A percentile compares a stretch with the other conserved stretches of the same genome.
These are phyloP conservation scores for Trypoxylon attenuatum DNA, from an alignment of 2,888 invertebrate genomes.

Conservation along the genomic window DNA sequence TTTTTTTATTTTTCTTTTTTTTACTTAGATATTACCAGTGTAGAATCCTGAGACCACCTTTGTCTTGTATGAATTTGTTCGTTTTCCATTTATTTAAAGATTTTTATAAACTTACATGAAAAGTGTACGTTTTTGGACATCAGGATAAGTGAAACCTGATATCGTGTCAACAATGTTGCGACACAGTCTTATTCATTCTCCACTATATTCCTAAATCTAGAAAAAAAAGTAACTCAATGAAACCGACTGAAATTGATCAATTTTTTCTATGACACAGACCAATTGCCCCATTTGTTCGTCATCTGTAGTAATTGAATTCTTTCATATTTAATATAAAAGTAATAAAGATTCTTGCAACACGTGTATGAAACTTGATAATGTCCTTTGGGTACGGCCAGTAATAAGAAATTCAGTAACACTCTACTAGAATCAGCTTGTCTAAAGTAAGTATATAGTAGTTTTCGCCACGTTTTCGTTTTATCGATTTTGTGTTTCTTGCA, in stretches of 20 bases:
- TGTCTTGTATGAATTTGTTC: slow-evolving; percentile 31
- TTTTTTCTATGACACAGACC: slow-evolving; percentile 12
- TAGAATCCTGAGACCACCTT: slow-evolving; percentile 46
- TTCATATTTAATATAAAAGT: slow-evolving; percentile 42
- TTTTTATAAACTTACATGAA: slow-evolving; percentile 47
- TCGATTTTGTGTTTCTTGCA: slow-evolving; percentile 32
- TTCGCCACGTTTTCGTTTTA: slow-evolving; percentile 11
- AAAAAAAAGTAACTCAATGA: slow-evolving; percentile 16
- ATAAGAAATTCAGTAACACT: slow-evolving; percentile 16
- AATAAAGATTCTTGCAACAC: slow-evolving; percentile 31
- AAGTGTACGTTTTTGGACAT: slow-evolving; percentile 44
- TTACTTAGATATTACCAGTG: too few species aligned
- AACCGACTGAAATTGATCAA: too few species aligned
- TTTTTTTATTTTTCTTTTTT: slow-evolving; percentile 7
- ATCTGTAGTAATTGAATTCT: slow-evolving; percentile 12
- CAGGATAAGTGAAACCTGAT: slow-evolving; percentile 43
- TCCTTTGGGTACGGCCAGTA: slow-evolving; percentile 17
- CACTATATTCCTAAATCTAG: slow-evolving; percentile 28
- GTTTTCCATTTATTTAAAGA: slow-evolving; percentile 24
- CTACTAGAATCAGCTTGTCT: slow-evolving; percentile 6
- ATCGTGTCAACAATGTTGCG: slow-evolving; percentile 18
- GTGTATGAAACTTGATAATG: slow-evolving; percentile 6
- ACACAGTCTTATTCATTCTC: slow-evolving; percentile 7
- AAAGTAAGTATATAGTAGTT: slow-evolving; percentile 10
- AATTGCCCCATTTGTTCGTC: slow-evolving; percentile 9